Percentiles rank a stretch among this genome's conserved stretches.
Evolutionary conservation across 2,888 invertebrate genomes (phyloP).

Genomic region (Acrobasis consociella): DNA sequence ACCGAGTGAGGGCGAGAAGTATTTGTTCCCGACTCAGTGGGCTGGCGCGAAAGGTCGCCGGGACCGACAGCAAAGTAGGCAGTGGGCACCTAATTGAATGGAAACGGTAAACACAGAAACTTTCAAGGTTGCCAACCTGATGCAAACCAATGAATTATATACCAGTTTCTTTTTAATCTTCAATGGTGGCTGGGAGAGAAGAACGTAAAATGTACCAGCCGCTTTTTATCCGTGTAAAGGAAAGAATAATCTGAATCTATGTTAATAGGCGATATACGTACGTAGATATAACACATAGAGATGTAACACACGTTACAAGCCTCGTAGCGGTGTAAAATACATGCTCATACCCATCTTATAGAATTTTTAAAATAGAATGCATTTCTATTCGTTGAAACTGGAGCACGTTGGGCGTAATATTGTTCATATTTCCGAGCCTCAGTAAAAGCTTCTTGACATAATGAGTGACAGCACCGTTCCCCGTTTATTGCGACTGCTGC

Average conservation of each 20-base stretch:
- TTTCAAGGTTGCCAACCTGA: not conserved
- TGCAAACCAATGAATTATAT: too few species aligned
- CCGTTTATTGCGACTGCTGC: too few species aligned
- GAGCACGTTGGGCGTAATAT: not conserved
- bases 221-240: too few species aligned
- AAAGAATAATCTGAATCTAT: too few species aligned
- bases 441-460: conserved; percentile 3
- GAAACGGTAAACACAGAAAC: conserved; percentile 25
- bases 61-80: conserved; percentile 20
- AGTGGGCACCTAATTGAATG: conserved; percentile 35
- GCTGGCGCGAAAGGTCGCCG: conserved; percentile 29
- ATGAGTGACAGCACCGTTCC: not conserved
- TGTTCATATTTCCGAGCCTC: conserved; percentile 1
- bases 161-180: too few species aligned
- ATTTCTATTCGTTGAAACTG: conserved; percentile 1
- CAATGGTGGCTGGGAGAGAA: too few species aligned
- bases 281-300: too few species aligned
- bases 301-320: too few species aligned
- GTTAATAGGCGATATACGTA: too few species aligned
- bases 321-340: not conserved
- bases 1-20: not conserved
- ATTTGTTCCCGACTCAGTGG: conserved; percentile 26
- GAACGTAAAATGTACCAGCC: too few species aligned
- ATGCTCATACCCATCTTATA: not conserved
- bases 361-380: not conserved